Percentiles rank a stretch among this genome's conserved stretches.
Evolutionary conservation across 2,113 vertebrate species (phyloP).

Genomic region (Talpa occidentalis): DNA sequence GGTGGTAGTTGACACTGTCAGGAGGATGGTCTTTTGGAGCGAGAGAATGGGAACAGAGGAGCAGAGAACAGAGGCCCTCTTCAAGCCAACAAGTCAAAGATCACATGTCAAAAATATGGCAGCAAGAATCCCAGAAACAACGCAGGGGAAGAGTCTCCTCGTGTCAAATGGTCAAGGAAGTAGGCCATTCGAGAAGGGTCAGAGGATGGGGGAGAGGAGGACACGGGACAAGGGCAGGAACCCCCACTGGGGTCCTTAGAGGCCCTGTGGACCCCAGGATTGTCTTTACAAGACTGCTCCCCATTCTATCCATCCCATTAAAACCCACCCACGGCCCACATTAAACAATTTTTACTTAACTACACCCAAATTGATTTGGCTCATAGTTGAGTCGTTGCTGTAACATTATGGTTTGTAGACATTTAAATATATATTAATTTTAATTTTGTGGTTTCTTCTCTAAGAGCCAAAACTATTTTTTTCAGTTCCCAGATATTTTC

Average conservation of each 20-base stretch:
- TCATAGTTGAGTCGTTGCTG: background rate
- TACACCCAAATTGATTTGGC: constrained; percentile 50
- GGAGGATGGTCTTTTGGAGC: background rate
- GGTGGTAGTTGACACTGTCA: background rate
- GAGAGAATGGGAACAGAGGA: background rate
- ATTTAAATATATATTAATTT: constrained; percentile 72
- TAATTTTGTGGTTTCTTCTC: constrained; percentile 49
- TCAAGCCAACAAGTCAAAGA: background rate
- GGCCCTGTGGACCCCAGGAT: background rate
- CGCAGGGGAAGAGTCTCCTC: fast-evolving
- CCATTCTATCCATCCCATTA: background rate
- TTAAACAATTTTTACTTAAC: constrained; percentile 8
- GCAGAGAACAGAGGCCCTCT: background rate
- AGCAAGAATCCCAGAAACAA: background rate
- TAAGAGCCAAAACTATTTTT: constrained; percentile 51
- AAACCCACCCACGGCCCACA: background rate
- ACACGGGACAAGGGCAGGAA: fast-evolving
- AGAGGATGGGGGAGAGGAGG: fast-evolving
- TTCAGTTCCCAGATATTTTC: constrained; percentile 60
- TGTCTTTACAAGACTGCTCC: background rate
- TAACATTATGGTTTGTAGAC: constrained; percentile 47
- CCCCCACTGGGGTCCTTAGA: too few species aligned
- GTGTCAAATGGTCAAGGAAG: fast-evolving
- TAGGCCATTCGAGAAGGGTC: fast-evolving
- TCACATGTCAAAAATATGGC: background rate